Percentiles rank a stretch among this genome's conserved stretches.
These are phyloP conservation scores for Zelleria hepariella DNA, from an alignment of 2,888 invertebrate genomes.

Conservation along the genomic window DNA sequence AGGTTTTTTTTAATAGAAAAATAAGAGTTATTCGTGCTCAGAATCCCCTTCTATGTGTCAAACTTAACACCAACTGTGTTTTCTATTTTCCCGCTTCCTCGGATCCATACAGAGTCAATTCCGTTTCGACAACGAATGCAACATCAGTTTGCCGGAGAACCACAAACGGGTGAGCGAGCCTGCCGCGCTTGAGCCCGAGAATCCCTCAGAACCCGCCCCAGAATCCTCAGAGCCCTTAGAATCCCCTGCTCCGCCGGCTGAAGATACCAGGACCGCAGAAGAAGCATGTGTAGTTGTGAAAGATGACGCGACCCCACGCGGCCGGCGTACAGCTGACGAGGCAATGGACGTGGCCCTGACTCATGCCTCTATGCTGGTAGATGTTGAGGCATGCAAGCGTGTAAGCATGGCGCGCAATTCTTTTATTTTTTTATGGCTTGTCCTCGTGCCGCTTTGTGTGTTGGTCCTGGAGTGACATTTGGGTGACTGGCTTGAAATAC, in stretches of 20 bases:
- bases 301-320: conserved; percentile 57
- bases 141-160: conserved; percentile 97
- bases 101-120: conserved; percentile 93
- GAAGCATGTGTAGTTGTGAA: conserved; percentile 64
- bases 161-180: conserved; percentile 94
- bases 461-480: conserved; percentile 19
- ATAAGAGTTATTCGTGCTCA: not conserved
- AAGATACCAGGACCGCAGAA: conserved; percentile 40
- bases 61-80: not conserved
- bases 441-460: conserved; percentile 16
- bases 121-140: conserved; percentile 99
- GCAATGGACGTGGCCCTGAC: conserved; percentile 65
- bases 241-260: conserved; percentile 37
- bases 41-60: not conserved
- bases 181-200: conserved; percentile 2
- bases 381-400: conserved; percentile 77
- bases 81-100: conserved; percentile 36
- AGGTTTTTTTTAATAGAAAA: not conserved
- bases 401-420: conserved; percentile 76
- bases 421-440: conserved; percentile 23
- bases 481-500: not conserved
- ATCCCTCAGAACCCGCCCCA: conserved; percentile 17
- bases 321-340: conserved; percentile 59
- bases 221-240: conserved; percentile 25
- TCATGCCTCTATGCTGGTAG: conserved; percentile 69